Percentiles rank a stretch among this genome's conserved stretches.
Evolutionary conservation across 2,113 vertebrate genomes (phyloP).

Genomic region (Poicephalus gulielmi): DNA sequence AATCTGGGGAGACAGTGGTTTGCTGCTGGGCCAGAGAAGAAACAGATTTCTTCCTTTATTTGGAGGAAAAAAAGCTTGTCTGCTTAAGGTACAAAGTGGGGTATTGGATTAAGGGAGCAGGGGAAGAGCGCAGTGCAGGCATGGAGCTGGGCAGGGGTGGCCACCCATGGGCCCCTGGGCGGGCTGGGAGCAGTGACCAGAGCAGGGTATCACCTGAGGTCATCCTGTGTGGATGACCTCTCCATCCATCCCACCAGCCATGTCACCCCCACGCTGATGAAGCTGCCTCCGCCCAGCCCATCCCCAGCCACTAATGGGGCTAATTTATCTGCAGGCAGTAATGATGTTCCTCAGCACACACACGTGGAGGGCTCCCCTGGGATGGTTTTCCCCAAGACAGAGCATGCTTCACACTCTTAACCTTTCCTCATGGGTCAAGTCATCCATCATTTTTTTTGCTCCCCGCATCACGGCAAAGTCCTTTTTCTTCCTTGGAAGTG

Average conservation of each 20-base stretch:
- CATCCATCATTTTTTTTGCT: conserved; percentile 33
- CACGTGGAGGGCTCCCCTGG: background rate
- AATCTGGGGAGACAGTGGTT: background rate
- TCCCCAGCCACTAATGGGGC: rapidly evolving
- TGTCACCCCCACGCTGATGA: rapidly evolving
- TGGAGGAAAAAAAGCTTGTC: background rate
- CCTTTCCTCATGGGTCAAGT: background rate
- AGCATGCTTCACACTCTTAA: background rate
- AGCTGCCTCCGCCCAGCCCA: background rate
- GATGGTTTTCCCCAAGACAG: background rate
- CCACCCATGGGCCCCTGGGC: background rate
- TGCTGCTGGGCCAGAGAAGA: background rate
- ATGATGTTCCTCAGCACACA: background rate
- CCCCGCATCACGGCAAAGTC: background rate
- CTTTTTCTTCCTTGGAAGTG: background rate
- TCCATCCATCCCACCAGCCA: background rate
- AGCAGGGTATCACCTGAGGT: background rate
- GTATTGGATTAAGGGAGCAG: background rate
- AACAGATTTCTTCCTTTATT: background rate
- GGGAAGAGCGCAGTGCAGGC: background rate
- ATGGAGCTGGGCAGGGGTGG: background rate
- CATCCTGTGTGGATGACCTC: background rate
- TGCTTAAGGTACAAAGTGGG: background rate
- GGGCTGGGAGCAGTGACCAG: background rate
- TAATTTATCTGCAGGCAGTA: background rate